These are phyloP conservation scores for Achlya flavicornis DNA, from an alignment of 2,888 invertebrate species.

Conservation along the genomic window DNA sequence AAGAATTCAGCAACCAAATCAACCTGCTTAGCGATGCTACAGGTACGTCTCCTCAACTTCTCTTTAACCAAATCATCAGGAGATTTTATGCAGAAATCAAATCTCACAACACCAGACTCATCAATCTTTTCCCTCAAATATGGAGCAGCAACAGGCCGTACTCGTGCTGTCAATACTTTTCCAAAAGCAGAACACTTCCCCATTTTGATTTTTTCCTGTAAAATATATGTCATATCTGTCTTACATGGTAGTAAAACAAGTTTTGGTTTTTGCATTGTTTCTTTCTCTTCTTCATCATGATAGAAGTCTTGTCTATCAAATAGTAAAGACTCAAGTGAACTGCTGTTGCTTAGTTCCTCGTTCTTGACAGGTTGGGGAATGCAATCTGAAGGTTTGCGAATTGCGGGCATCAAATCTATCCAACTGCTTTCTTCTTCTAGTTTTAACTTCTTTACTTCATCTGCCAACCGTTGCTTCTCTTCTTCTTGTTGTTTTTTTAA, in stretches of 20 bases:
- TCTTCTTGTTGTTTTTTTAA: constrained; percentile 53
- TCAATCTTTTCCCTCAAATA: constrained; percentile 50
- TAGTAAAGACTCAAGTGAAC: constrained; percentile 62
- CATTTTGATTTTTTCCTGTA: constrained; percentile 48
- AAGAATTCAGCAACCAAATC: constrained; percentile 17
- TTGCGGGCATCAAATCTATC: constrained; percentile 65
- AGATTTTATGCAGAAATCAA: constrained; percentile 66
- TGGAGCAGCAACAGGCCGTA: constrained; percentile 59
- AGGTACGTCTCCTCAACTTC: constrained; percentile 47
- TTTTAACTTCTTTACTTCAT: constrained; percentile 47
- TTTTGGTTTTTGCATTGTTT: constrained; percentile 27
- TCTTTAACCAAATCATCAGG: constrained; percentile 68
- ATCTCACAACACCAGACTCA: constrained; percentile 44
- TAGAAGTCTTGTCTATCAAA: constrained; percentile 19
- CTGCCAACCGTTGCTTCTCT: constrained; percentile 47
- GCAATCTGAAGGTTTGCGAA: constrained; percentile 44
- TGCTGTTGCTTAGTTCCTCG: constrained; percentile 46
- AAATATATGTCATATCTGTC: constrained; percentile 65
- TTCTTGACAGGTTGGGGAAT: constrained; percentile 17
- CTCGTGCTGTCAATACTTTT: constrained; percentile 58
- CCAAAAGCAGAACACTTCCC: constrained; percentile 67
- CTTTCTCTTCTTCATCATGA: constrained; percentile 13
- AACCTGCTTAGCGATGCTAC: constrained; percentile 25
- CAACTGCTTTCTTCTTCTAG: constrained; percentile 52
- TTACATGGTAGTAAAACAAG: constrained; percentile 48